Percentiles rank a stretch among this genome's conserved stretches.
phyloP scores from a whole-genome alignment of 2,888 invertebrate genomes.

The Antheraea yamamai region DNA sequence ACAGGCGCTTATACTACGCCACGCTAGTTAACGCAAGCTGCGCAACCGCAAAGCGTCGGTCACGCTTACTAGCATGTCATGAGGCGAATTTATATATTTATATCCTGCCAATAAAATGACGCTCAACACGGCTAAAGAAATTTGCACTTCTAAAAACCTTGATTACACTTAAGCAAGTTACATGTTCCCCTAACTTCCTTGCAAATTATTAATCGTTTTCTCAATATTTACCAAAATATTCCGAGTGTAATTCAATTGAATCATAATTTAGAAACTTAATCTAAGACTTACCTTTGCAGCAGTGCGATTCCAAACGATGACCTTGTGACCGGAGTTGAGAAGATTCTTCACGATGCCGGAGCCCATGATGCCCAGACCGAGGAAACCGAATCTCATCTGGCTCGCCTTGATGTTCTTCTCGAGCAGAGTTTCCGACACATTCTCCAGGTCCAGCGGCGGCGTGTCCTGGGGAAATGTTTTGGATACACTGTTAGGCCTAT shows the following conservation, averaged over 20 bases:
- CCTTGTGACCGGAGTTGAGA: conserved; percentile 95
- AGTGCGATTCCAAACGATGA: conserved; percentile 96
- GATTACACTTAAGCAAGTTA: not conserved
- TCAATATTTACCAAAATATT: not conserved
- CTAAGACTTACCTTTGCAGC: conserved; percentile 89
- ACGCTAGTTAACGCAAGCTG: too few relatives aligned
- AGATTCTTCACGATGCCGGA: conserved; percentile 97
- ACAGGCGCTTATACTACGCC: too few relatives aligned
- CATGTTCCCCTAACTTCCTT: not conserved
- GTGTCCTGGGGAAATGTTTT: conserved; percentile 81
- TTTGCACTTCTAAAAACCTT: not conserved
- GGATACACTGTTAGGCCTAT: not conserved
- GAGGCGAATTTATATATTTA: too few relatives aligned
- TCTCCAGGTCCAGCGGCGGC: conserved; percentile 89
- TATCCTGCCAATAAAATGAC: too few relatives aligned
- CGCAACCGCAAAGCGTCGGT: too few relatives aligned
- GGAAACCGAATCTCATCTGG: conserved; percentile 94
- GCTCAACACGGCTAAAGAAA: too few relatives aligned
- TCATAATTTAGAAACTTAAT: conserved; percentile 12
- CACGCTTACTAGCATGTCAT: too few relatives aligned
- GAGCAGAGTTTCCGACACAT: conserved; percentile 88
- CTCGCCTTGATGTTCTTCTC: conserved; percentile 94
- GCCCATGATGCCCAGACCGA: conserved; percentile 98
- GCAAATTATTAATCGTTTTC: not conserved
- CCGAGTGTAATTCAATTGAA: not conserved